Base-by-base conservation (phyloP, 2,888 invertebrate genomes). In the Scrobipalpa costella region DNA sequence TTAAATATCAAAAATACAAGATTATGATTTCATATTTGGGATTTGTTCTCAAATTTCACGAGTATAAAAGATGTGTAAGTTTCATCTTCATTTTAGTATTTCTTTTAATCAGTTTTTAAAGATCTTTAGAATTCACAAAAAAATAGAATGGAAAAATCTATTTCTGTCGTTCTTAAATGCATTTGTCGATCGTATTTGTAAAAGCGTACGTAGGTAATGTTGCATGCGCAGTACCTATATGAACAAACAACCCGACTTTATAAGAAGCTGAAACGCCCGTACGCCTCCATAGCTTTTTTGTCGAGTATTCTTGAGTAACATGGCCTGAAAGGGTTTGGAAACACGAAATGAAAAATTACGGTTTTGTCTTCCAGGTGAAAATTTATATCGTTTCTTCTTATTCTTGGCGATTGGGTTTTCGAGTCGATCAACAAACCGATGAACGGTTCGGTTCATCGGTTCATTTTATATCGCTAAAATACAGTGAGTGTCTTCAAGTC, bases 241-340 rank as follows among this genome's bases (percentile, higher is more conserved):
- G 34, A 50, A 27, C 61, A 61, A 61, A 61, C 61, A 61, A 59
- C 36, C 33, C 15, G 34, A 15, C 49, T 81, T 82, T 82, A 82
- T 82, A 84, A 80, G 74, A 81, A 77, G 74, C 76, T 68, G 74
- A 72, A 74, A 70, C 79, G 73, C 75, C 75, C 69, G 72, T 74
- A 69, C 71, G 76, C 76, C 75, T 77, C 79, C 84, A 87, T 76
- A 85, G 71, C 55, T n/a, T 34, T 55, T 74, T 78, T 74, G 71
- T 73, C 72, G 71, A 76, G 74, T 78, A 78, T 76, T 68, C 73
- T 62, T 76, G 68, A 66, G 79, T 17, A n/a, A 63, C 62, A 58
- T 61, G 63, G 27, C 61, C 62, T 61, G 67, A 58, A 66, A 64
- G 68, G 69, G 13, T 17, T 19, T 38, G 1, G 19, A 7, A 40